Percentiles rank a stretch among this genome's conserved stretches.
Evolutionary conservation across 2,888 invertebrate genomes (phyloP).

Genomic region (Sycophila texana): DNA sequence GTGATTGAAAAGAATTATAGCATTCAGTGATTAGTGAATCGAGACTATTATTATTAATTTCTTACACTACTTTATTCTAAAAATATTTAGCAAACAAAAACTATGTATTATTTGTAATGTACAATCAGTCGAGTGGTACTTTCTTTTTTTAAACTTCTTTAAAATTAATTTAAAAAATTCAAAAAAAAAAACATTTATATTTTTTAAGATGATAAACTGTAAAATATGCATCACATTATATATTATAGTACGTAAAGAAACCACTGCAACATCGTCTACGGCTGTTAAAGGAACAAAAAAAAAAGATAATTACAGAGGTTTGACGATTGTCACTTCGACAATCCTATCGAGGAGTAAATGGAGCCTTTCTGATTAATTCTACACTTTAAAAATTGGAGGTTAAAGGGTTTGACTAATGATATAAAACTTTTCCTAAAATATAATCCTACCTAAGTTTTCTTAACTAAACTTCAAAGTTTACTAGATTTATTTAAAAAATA

Average conservation of each 20-base stretch:
- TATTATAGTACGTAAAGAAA: slow-evolving; percentile 31
- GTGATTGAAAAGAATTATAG: not conserved
- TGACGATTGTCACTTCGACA: slow-evolving; percentile 60
- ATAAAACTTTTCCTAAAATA: slow-evolving; percentile 43
- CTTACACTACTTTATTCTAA: slow-evolving; percentile 45
- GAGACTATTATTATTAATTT: slow-evolving; percentile 16
- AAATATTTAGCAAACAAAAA: slow-evolving; percentile 44
- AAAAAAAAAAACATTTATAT: slow-evolving; percentile 2
- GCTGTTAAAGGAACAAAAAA: slow-evolving; percentile 25
- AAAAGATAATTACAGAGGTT: slow-evolving; percentile 62
- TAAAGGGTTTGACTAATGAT: slow-evolving; percentile 64
- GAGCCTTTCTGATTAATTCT: slow-evolving; percentile 63
- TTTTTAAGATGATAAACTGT: slow-evolving; percentile 25
- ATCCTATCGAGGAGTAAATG: slow-evolving; percentile 69
- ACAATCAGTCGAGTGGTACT: slow-evolving; percentile 40
- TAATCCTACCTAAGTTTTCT: slow-evolving; percentile 44
- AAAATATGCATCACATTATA: slow-evolving; percentile 12
- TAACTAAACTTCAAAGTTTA: slow-evolving; percentile 43
- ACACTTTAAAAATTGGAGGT: slow-evolving; percentile 64
- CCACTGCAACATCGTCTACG: slow-evolving; percentile 53
- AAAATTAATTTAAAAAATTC: not conserved
- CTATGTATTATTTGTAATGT: slow-evolving; percentile 32
- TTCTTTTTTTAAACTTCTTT: slow-evolving; percentile 4
- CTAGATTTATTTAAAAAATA: slow-evolving; percentile 36
- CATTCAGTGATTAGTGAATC: slow-evolving; percentile 37